Conservation (phyloP, 2,113 vertebrate genomes). For the Vanacampus margaritifer region DNA sequence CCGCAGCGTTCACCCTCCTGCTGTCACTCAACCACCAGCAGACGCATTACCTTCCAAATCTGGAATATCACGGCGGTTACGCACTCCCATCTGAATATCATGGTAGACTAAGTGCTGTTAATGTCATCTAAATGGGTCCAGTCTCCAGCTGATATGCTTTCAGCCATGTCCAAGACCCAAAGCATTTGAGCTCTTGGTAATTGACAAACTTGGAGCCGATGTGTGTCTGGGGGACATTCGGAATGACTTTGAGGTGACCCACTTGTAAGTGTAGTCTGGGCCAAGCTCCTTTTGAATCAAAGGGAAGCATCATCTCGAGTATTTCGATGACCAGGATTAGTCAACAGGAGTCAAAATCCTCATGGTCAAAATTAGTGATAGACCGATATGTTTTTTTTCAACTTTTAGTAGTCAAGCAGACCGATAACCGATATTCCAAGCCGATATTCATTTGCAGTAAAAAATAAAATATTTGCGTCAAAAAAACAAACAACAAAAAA, state of each 20-base stretch:
- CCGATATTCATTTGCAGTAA: too few relatives aligned
- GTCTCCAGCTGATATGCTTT: background rate
- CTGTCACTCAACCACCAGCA: slow-evolving; percentile 8
- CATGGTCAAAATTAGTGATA: too few relatives aligned
- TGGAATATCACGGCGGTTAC: slow-evolving; percentile 1
- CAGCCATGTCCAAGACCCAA: background rate
- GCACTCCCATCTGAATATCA: background rate
- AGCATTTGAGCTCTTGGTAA: background rate
- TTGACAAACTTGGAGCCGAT: background rate
- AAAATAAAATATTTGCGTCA: too few relatives aligned
- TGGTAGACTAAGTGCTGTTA: background rate
- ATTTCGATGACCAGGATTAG: too few relatives aligned
- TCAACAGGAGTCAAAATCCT: too few relatives aligned
- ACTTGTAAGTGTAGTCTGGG: background rate
- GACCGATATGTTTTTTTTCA: too few relatives aligned
- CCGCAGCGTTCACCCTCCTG: background rate
- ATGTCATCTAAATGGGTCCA: slow-evolving; percentile 3
- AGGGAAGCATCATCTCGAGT: background rate
- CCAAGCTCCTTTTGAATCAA: background rate
- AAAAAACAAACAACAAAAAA: too few relatives aligned
- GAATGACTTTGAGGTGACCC: background rate
- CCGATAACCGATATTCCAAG: too few relatives aligned
- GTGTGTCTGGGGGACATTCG: background rate
- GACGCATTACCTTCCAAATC: background rate
- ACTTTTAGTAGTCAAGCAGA: too few relatives aligned